These are phyloP conservation scores for Varanus salvator DNA, from an alignment of 2,113 vertebrate species.

Conservation along the genomic window DNA sequence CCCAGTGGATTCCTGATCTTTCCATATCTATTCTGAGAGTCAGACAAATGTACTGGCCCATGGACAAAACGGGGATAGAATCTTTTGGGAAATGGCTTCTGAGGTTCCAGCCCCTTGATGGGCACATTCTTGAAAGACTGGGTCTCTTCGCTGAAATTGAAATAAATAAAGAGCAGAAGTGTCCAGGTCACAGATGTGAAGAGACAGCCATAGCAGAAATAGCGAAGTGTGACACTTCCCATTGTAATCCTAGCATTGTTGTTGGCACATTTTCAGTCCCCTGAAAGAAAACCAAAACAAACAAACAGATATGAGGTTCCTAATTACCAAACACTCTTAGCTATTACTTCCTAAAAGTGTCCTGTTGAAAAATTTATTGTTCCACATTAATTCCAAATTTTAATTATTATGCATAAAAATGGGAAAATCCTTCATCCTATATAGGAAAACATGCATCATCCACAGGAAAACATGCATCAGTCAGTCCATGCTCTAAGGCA, in stretches of 20 bases:
- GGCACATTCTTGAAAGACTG: constrained; percentile 87
- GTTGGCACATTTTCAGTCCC: constrained; percentile 78
- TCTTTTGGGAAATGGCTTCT: constrained; percentile 78
- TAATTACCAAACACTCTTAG: neutral
- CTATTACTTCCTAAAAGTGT: neutral
- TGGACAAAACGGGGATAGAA: constrained; percentile 84
- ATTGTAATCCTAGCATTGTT: constrained; percentile 88
- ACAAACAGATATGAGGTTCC: neutral
- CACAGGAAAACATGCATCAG: neutral
- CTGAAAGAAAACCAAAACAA: constrained; percentile 60
- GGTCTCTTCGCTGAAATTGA: constrained; percentile 90
- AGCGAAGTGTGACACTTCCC: constrained; percentile 93
- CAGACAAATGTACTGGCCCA: constrained; percentile 61
- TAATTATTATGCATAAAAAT: neutral
- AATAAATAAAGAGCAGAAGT: constrained; percentile 93
- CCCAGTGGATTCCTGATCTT: constrained; percentile 57
- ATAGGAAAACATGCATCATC: too few relatives aligned
- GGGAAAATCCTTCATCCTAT: neutral
- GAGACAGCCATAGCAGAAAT: constrained; percentile 97
- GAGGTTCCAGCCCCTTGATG: constrained; percentile 84
- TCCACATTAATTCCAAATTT: neutral
- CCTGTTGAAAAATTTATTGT: neutral
- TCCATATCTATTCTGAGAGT: constrained; percentile 67
- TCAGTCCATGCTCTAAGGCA: neutral
- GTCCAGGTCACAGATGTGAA: constrained; percentile 95